Base-by-base conservation (phyloP, 1,140 invertebrate species). In the Stegodyphus dumicola region DNA sequence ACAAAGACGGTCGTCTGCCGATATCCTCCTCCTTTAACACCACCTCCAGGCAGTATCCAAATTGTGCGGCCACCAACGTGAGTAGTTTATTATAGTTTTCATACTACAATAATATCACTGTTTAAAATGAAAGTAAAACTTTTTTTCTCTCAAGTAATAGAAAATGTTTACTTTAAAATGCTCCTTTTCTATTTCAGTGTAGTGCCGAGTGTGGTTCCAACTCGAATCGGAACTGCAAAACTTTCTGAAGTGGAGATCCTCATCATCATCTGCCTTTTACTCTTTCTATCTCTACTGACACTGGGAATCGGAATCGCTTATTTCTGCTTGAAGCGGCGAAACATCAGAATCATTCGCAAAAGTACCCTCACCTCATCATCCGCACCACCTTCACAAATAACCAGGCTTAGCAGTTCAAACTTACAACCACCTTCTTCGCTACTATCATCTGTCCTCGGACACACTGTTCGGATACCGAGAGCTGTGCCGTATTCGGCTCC, bases 1-100 rank as follows among this genome's bases (percentile, higher is more conserved):
- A 95, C 97, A 73, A 97, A 97, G 88, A 97, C 96, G 10, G 95
- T 97, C 88, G 95, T 97, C 1, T 97, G 96, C 89, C 92, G 96
- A 66, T 97, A 98, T 90, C 96, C 96, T 10, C 96, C 96, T 54
- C 96, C 96, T 0, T 92, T 95, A 64, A 95, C 95, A 51, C 94
- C 94, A 11, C 92, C 93, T 71, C 86, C 79, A 6, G 79, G 77
- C 0, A 64, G 54, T 17, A 49, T 86, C 4, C 51, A 81, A n/a
- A 48, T 83, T 7, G 33, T 83, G 13, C 53, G 69, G 3, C 69
- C 85, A 9, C 53, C 65, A 5, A 56, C 53, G 85, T 86, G 53
- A 83, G 85, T 60, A 77, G 33, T 13, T 10, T 9, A 51, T 71
- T 75, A 9, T 33, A 33, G 1, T 33, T 33, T 33, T 33, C 33